Evolutionary conservation across 2,888 invertebrate genomes (phyloP).

Genomic region (Stegophylla sp.): DNA sequence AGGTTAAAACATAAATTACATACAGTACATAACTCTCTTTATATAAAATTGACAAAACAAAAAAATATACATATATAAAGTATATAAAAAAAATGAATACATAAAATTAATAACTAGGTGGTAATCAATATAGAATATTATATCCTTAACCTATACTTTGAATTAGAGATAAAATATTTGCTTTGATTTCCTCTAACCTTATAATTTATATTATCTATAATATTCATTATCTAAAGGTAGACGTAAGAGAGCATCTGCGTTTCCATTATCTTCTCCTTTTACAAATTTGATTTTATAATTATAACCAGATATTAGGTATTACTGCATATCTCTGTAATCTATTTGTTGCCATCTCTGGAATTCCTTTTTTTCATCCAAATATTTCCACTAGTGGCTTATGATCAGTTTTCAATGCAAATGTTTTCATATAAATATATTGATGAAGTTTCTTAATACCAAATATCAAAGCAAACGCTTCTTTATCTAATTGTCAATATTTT

Average conservation of each 20-base stretch:
- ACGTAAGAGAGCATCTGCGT: slow-evolving; percentile 10
- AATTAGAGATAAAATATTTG: too few relatives aligned
- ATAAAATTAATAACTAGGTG: too few relatives aligned
- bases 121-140: too few relatives aligned
- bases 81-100: too few relatives aligned
- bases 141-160: too few relatives aligned
- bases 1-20: too few relatives aligned
- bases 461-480: slow-evolving; percentile 62
- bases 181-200: too few relatives aligned
- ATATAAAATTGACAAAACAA: too few relatives aligned
- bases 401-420: slow-evolving; percentile 64
- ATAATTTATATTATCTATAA: too few relatives aligned
- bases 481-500: slow-evolving; percentile 62
- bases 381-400: slow-evolving; percentile 65
- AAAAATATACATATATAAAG: too few relatives aligned
- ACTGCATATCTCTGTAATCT: slow-evolving; percentile 63
- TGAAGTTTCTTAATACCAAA: slow-evolving; percentile 62
- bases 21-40: too few relatives aligned
- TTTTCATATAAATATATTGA: slow-evolving; percentile 61
- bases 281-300: slow-evolving; percentile 43
- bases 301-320: slow-evolving; percentile 44
- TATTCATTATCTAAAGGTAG: too few relatives aligned
- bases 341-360: slow-evolving; percentile 62
- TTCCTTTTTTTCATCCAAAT: slow-evolving; percentile 61
- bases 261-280: slow-evolving; percentile 31